These are phyloP conservation scores for Platysternon megacephalum DNA, from an alignment of 2,113 vertebrate species.

Conservation along the genomic window DNA sequence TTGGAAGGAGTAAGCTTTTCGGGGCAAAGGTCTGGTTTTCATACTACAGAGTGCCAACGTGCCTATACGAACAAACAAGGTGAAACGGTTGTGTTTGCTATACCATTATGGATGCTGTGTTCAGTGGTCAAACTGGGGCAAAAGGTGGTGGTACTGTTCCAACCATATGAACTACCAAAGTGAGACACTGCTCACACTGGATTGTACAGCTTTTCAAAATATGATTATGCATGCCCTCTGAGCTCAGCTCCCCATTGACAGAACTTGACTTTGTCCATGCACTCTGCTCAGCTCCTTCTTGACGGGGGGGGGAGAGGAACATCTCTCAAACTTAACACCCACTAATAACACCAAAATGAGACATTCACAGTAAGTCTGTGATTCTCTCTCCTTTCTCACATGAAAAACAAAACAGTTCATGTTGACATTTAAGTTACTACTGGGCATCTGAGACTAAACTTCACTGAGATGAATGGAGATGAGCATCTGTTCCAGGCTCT, in stretches of 20 bases:
- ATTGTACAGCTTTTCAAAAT: background rate
- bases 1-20: background rate
- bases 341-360: background rate
- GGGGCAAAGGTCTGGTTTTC: background rate
- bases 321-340: background rate
- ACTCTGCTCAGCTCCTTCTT: background rate
- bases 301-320: no score
- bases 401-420: background rate
- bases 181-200: background rate
- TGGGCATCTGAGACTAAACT: background rate
- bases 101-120: background rate
- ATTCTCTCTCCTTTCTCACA: background rate
- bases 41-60: background rate
- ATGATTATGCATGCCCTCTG: no score
- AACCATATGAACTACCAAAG: background rate
- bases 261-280: background rate
- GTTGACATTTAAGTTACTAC: background rate
- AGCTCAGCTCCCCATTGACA: no score
- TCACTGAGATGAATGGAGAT: background rate
- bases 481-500: accelerated
- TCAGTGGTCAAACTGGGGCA: background rate
- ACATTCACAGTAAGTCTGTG: background rate
- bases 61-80: no score
- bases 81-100: no score
- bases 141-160: background rate